Evolutionary conservation across 2,888 invertebrate species (phyloP).

Genomic region (Blastobasis lacticolella): DNA sequence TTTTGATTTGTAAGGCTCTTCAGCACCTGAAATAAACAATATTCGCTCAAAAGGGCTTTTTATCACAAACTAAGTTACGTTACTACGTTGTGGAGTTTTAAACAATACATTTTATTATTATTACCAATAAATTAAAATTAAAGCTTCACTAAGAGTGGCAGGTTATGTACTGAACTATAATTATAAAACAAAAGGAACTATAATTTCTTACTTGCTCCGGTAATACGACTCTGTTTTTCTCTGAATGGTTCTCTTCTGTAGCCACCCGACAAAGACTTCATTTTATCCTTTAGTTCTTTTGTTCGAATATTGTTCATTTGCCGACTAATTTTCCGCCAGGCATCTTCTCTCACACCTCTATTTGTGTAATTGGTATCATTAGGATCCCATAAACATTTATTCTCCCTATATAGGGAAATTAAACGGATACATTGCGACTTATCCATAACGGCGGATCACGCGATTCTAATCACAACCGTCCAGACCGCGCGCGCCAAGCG

Average conservation of each 20-base stretch:
- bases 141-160: no score
- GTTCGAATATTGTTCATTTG: conserved; percentile 10
- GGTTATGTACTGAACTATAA: not conserved
- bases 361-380: conserved; percentile 19
- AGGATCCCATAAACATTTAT: conserved; percentile 20
- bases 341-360: conserved; percentile 24
- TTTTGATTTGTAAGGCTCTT: conserved; percentile 11
- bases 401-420: conserved; percentile 16
- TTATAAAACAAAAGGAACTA: not conserved
- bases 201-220: conserved; percentile 17
- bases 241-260: conserved; percentile 19
- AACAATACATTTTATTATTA: not conserved
- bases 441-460: conserved; percentile 8
- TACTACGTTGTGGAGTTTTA: not conserved
- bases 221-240: conserved; percentile 18
- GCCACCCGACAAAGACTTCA: conserved; percentile 18
- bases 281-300: conserved; percentile 18
- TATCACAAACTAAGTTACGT: not conserved
- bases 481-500: conserved; percentile 12
- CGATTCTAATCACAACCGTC: conserved; percentile 8
- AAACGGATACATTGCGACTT: conserved; percentile 4
- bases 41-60: not conserved
- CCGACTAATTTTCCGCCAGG: conserved; percentile 17
- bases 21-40: conserved; percentile 14
- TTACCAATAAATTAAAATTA: not conserved